Percentiles rank a stretch among this genome's conserved stretches.
phyloP scores from a whole-genome alignment of 2,888 invertebrate species.

The Leucoptera coffeella region DNA sequence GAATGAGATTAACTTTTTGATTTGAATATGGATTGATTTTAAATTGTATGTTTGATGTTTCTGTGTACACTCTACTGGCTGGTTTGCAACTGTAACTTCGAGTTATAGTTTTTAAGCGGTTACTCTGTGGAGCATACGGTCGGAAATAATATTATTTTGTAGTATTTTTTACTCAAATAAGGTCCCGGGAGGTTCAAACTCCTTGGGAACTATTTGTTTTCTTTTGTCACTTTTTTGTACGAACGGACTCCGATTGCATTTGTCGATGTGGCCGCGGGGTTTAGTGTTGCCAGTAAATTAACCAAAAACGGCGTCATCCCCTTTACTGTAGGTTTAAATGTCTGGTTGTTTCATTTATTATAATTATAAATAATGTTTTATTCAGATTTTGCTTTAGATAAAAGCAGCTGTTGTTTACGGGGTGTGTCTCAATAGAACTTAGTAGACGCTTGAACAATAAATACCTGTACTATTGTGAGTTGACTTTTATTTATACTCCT shows the following conservation, averaged over 20 bases:
- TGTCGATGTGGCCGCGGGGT: constrained; percentile 21
- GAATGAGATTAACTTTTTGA: too few species aligned
- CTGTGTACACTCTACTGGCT: too few species aligned
- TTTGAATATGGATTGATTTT: too few species aligned
- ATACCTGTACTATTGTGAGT: constrained; percentile 24
- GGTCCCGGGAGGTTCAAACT: too few species aligned
- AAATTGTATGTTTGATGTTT: too few species aligned
- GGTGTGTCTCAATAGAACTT: constrained; percentile 37
- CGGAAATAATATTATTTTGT: too few species aligned
- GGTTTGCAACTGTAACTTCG: too few species aligned
- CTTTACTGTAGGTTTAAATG: constrained; percentile 14
- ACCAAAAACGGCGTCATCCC: constrained; percentile 14
- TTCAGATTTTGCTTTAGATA: constrained; percentile 18
- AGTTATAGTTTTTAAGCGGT: too few species aligned
- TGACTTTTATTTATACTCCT: not conserved
- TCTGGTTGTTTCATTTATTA: constrained; percentile 23
- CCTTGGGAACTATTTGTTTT: too few species aligned
- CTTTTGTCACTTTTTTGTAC: not conserved
- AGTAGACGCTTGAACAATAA: constrained; percentile 51
- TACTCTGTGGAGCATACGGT: too few species aligned
- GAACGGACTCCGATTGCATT: not conserved
- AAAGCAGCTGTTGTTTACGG: constrained; percentile 17
- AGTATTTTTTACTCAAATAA: too few species aligned
- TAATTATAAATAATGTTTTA: constrained; percentile 12
- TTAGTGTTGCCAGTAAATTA: constrained; percentile 15